Base-by-base conservation (phyloP, 2,888 invertebrate genomes). In the Panzeria rudis region DNA sequence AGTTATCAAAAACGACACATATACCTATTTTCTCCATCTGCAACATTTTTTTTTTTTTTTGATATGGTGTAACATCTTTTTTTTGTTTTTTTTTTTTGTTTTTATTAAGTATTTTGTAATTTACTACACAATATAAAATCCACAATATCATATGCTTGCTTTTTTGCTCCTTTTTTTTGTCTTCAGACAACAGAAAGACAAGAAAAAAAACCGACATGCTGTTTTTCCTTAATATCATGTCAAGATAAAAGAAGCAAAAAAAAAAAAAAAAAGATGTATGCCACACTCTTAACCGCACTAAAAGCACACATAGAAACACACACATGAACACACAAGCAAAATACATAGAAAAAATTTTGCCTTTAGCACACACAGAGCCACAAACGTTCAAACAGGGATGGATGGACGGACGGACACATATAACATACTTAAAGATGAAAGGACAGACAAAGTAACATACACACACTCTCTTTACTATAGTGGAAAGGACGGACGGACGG, bases 211-310 rank as follows among this genome's bases (percentile, higher is more conserved):
- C 59, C 35, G 73, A 81, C 81, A 81, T 81, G 73, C 73, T 80
- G 80, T 81, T 81, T 81, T 59, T 81, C 75, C 66, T 81, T 81
- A 81, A 81, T 81, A 81, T 75, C 81, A 75, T 81, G 81, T 81
- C 81, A 75, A 52, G 80, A 81, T 71, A 71, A 62, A 71, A 69
- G 50, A 35, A 69, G 61, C 17, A 68, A 69, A 15, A 68, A 59
- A 23, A 68, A 69, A 15, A 68, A 59, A 23, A 41, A 47, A 17
- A 80, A 80, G 84, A 84, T 81, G 80, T 84, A 61, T 81, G 84
- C 80, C 80, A 84, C 84, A 84, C 80, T 84, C 77, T 80, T 68
- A 61, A 66, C 68, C 64, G 61, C 62, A 72, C 52, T 69, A 38
- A 61, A 50, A 52, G 35, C 23, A 84, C 35, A 71, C 64, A 29